Base-by-base conservation (phyloP, 2,113 vertebrate species). In the Balaeniceps rex region DNA sequence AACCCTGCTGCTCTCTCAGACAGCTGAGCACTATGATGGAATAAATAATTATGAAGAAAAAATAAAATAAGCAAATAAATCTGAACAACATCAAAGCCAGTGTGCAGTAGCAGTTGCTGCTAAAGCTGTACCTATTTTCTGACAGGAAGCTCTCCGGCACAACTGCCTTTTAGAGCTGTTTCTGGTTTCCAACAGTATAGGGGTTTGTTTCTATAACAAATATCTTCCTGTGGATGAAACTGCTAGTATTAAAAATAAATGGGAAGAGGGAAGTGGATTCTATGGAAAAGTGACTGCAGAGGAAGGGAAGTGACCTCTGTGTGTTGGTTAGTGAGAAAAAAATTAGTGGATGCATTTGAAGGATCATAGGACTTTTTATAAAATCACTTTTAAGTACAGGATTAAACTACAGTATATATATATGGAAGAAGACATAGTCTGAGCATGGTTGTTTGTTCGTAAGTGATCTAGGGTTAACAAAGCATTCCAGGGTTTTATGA, bases 401-500 rank as follows among this genome's bases (percentile, higher is more conserved):
- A 87, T 85, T 88, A 93, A 95, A 66, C 42, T 51, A 47, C 19
- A 71, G 42, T 49, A 68, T 93, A 63, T 85, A 63, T 85, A 75
- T 87, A 86, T 49, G 51, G 80, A 93, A 89, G 40, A 90, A 17
- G 8, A 76, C 34, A n/a, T 46, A 87, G 40, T 92, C 79, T 81
- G 83, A 80, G 9, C 44, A 89, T 80, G 44, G 58, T 72, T 97
- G 77, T 79, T 97, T 97, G 87, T 87, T 87, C 19, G 0, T 82
- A 93, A 92, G 64, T 92, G 88, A 94, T 94, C 87, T 72, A 83
- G 85, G 90, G 93, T 97, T 97, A 96, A 83, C 84, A 97, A 95
- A 96, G 88, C 88, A 97, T 97, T 96, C 95, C 96, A 93, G 34
- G 69, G 47, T 78, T 93, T 95, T 96, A 93, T 94, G 82, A 97